Evolutionary conservation across 1,140 invertebrate genomes (phyloP), one percentile per base, ranked within the genome.

Genomic region (Ericerus pela): DNA sequence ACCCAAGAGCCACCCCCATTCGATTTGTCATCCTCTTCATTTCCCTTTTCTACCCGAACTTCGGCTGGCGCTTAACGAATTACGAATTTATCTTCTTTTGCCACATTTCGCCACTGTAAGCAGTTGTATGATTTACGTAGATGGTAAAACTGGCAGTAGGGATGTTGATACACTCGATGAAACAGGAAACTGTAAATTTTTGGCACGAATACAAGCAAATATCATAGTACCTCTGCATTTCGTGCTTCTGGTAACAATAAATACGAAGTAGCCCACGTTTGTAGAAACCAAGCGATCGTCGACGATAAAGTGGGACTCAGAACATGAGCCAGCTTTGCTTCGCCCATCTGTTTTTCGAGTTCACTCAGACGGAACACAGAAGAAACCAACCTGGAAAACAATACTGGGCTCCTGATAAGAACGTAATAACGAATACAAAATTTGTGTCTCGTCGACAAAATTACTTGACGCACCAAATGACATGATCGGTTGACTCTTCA

Each of bases 261-360:
- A 66, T 91, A 93, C 11, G 78, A 79, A 31, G 80, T 70, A 29
- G 79, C 77, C 80, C 83, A 91, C 60, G 80, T 76, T 52, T 79
- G 77, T 5, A 92, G 70, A 61, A 89, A 85, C 85, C 87, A 92
- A 55, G 87, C 79, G 22, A 85, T 71, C 1, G 79, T 84, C 30
- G 78, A 79, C 4, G 80, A 79, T 1, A 93, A 75, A 70, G 90
- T 84, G 0, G 88, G 88, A 70, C 86, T 90, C 16, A 90, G 68
- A 59, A 80, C 71, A 57, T 75, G 71, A 0, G 72, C 68, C 29
- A 82, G 65, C 62, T 79, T 78, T 1, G 75, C 75, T 29, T 76
- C 72, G 10, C 80, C 71, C 0, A 80, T 78, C 31, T 74, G 70
- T 57, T 75, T 79, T 64, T 85, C 80, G 20, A 86, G 74, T 59